A percentile compares a stretch with the other conserved stretches of the same genome.
phyloP scores from a whole-genome alignment of 2,113 vertebrate genomes.

The Tachycineta bicolor region DNA sequence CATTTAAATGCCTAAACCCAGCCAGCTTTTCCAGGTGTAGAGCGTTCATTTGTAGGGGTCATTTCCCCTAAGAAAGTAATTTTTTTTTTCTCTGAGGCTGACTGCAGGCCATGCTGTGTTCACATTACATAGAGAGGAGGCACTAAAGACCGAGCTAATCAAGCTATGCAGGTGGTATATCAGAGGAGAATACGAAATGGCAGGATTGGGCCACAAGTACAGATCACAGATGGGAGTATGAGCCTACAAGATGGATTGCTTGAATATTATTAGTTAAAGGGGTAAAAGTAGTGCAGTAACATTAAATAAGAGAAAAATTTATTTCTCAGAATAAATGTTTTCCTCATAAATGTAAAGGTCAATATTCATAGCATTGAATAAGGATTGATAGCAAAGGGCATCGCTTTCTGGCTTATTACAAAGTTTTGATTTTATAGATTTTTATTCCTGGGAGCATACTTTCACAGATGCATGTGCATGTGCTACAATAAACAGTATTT shows the following conservation, averaged over 20 bases:
- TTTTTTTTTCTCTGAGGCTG: neutral
- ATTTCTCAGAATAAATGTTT: neutral
- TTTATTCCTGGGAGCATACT: neutral
- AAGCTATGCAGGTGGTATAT: neutral
- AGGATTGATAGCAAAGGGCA: neutral
- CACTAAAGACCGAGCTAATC: neutral
- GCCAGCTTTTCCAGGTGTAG: neutral
- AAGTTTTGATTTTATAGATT: neutral
- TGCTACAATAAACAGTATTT: neutral
- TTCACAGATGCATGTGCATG: neutral
- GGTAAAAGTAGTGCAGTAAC: neutral
- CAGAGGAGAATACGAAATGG: neutral
- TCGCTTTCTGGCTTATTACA: neutral
- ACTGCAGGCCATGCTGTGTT: neutral
- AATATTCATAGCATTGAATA: neutral
- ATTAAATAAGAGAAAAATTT: neutral
- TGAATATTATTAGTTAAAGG: neutral
- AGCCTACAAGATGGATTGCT: fast-evolving
- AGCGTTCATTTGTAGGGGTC: neutral
- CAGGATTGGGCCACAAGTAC: neutral
- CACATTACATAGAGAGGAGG: neutral
- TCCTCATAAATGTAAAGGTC: neutral
- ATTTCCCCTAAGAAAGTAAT: neutral
- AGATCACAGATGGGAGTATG: neutral
- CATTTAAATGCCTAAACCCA: neutral